Percentiles rank a stretch among this genome's conserved stretches.
phyloP scores from a whole-genome alignment of 2,113 vertebrate species.

The Proteles cristata region DNA sequence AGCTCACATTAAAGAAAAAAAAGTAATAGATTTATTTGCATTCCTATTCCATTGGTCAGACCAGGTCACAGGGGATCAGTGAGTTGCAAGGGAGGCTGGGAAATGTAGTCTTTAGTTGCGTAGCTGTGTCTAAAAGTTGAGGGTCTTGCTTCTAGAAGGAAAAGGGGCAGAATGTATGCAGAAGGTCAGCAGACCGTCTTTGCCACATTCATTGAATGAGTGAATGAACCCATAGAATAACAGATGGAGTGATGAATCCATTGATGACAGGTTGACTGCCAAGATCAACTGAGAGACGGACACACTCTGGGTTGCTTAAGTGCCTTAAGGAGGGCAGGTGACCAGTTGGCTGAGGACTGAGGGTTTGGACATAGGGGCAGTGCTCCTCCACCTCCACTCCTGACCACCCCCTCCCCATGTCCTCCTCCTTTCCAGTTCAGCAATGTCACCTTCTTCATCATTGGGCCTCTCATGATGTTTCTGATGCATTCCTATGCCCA shows the following conservation, averaged over 20 bases:
- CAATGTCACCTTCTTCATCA: constrained; percentile 93
- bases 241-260: neutral
- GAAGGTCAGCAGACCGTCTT: neutral
- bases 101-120: neutral
- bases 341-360: rapidly evolving
- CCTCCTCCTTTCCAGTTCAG: constrained; percentile 89
- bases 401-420: neutral
- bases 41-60: neutral
- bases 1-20: neutral
- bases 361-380: neutral
- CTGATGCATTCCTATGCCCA: constrained; percentile 91
- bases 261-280: too few species aligned
- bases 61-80: neutral
- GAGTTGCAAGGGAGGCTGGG: neutral
- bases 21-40: neutral
- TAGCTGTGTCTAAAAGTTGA: neutral
- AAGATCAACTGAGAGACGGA: neutral
- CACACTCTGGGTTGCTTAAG: neutral
- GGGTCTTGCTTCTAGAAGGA: neutral
- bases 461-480: constrained; percentile 92
- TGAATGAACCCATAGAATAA: neutral
- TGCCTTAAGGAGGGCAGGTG: neutral
- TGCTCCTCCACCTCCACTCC: neutral
- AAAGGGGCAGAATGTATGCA: neutral
- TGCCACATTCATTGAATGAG: neutral